These are phyloP conservation scores for Cryptoblepharus egeriae DNA, from an alignment of 2,797 vertebrate species.

Conservation along the genomic window DNA sequence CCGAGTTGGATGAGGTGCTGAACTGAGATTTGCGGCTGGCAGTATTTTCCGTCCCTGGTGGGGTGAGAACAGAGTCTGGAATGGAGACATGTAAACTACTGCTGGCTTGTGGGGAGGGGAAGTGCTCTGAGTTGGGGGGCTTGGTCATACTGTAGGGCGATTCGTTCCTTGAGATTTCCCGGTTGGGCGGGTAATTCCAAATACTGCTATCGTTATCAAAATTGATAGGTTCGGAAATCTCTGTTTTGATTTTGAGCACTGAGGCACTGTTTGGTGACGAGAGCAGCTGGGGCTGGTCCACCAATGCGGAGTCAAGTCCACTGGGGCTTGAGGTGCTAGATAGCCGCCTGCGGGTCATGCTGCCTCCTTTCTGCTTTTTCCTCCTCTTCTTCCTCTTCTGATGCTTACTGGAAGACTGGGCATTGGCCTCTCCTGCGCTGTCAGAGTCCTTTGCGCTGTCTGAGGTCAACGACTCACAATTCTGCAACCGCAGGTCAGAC, in stretches of 20 bases:
- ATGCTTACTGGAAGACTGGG: slow-evolving; percentile 84
- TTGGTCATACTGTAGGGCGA: slow-evolving; percentile 98
- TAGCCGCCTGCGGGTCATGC: slow-evolving; percentile 83
- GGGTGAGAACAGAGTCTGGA: slow-evolving; percentile 96
- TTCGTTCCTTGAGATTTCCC: slow-evolving; percentile 97
- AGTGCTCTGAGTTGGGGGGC: slow-evolving; percentile 87
- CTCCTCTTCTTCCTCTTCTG: slow-evolving; percentile 93
- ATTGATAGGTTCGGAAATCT: slow-evolving; percentile 98
- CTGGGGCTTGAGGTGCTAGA: slow-evolving; percentile 87
- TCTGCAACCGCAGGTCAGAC: slow-evolving; percentile 83
- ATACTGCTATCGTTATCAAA: slow-evolving; percentile 99
- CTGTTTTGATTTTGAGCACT: slow-evolving; percentile 98
- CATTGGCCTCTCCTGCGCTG: slow-evolving; percentile 78
- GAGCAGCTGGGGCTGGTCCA: slow-evolving; percentile 87
- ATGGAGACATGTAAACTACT: slow-evolving; percentile 91
- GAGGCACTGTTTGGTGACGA: slow-evolving; percentile 89
- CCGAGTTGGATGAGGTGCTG: slow-evolving; percentile 81
- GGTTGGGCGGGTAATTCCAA: slow-evolving; percentile 99
- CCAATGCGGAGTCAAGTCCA: slow-evolving; percentile 84
- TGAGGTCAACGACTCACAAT: slow-evolving; percentile 86
- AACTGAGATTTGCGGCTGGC: slow-evolving; percentile 91
- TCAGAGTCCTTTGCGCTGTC: slow-evolving; percentile 87
- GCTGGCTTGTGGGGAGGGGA: slow-evolving; percentile 88
- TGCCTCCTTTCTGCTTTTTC: slow-evolving; percentile 94
- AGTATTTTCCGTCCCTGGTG: slow-evolving; percentile 89